Conservation (phyloP, 1,140 invertebrate genomes). For the Venturia canescens region DNA sequence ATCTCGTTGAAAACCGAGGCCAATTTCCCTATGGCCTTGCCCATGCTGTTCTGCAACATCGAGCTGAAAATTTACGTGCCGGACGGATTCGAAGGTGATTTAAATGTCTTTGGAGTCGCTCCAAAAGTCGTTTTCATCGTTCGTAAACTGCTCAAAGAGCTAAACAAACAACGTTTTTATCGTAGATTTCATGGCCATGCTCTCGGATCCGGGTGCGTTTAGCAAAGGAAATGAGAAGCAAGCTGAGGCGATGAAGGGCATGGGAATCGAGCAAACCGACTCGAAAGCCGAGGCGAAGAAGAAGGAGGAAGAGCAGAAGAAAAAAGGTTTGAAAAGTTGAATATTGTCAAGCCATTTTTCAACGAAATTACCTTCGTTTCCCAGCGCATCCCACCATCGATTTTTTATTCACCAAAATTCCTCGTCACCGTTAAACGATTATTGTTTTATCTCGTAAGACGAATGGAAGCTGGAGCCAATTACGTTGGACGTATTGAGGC, state of each 20-base stretch:
- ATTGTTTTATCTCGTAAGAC: constrained; percentile 68
- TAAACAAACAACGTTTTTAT: too few relatives aligned
- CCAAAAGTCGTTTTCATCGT: too few relatives aligned
- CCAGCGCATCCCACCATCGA: background rate
- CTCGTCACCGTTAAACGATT: background rate
- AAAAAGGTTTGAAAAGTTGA: constrained; percentile 60
- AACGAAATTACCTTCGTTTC: constrained; percentile 6
- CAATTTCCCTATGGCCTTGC: constrained; percentile 98
- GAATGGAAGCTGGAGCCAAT: constrained; percentile 90
- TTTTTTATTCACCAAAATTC: background rate
- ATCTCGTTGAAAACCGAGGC: constrained; percentile 98
- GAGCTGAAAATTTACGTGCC: constrained; percentile 99
- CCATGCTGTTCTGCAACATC: constrained; percentile 99
- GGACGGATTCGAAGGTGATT: constrained; percentile 95
- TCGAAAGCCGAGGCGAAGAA: constrained; percentile 71
- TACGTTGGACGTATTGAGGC: constrained; percentile 90
- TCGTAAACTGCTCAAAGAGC: too few relatives aligned
- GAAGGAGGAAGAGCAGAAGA: constrained; percentile 72
- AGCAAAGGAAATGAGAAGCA: constrained; percentile 86
- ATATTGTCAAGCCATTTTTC: too few relatives aligned
- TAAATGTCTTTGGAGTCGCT: too few relatives aligned
- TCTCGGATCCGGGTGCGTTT: constrained; percentile 97
- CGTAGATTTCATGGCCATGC: constrained; percentile 95
- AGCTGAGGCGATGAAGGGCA: constrained; percentile 84
- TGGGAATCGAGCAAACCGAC: constrained; percentile 75